phyloP scores from a whole-genome alignment of 2,797 vertebrate genomes.

The Falco biarmicus region DNA sequence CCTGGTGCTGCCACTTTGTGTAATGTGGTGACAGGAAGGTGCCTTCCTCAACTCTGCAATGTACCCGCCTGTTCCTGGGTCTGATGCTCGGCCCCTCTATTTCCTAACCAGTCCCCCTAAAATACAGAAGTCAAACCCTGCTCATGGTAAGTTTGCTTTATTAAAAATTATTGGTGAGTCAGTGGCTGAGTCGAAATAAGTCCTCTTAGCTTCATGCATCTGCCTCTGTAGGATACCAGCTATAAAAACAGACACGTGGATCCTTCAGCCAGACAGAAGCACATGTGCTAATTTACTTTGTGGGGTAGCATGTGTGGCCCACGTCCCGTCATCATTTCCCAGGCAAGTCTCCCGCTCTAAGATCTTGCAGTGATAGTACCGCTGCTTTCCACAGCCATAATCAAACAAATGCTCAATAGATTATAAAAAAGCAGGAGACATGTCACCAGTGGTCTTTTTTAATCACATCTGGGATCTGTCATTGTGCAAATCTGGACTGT shows the following conservation, averaged over 20 bases:
- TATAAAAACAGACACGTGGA: not conserved
- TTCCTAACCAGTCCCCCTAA: not conserved
- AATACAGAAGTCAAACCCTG: not conserved
- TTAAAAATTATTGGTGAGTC: not conserved
- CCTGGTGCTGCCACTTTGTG: no score
- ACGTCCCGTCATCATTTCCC: fast-evolving
- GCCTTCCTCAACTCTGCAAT: not conserved
- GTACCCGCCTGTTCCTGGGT: fast-evolving
- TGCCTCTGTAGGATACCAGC: not conserved
- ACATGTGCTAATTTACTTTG: not conserved
- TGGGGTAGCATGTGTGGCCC: not conserved
- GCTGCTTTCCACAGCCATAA: not conserved
- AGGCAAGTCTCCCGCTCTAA: not conserved
- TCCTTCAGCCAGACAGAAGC: not conserved
- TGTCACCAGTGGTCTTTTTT: not conserved
- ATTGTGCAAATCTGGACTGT: not conserved
- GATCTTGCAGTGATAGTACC: not conserved
- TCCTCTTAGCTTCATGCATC: not conserved
- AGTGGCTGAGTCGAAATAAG: not conserved
- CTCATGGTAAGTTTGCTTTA: fast-evolving
- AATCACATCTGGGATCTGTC: conserved; percentile 40
- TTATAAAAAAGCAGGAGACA: not conserved
- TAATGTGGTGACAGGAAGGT: not conserved
- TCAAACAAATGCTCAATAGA: not conserved
- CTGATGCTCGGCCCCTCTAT: not conserved